These are phyloP conservation scores for Corvus cornix DNA, from an alignment of 2,113 vertebrate genomes.

Conservation along the genomic window DNA sequence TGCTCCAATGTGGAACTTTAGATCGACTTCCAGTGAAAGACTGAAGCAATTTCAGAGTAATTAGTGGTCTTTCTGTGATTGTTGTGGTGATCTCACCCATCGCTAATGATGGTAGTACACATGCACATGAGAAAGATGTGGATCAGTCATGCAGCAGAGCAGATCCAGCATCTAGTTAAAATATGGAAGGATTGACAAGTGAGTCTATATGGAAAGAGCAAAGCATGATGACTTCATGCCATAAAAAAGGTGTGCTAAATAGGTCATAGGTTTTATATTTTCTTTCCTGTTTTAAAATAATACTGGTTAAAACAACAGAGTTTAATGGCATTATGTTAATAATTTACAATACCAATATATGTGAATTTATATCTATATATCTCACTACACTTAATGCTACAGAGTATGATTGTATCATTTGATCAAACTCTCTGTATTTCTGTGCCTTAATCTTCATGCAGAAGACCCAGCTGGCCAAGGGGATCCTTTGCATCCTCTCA, in stretches of 20 bases:
- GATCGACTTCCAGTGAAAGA: not conserved
- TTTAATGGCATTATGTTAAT: not conserved
- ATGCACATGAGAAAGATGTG: not conserved
- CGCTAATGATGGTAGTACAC: conserved; percentile 17
- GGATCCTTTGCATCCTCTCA: not conserved
- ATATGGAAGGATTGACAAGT: not conserved
- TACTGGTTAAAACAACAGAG: not conserved
- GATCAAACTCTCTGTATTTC: not conserved
- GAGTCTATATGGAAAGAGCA: not conserved
- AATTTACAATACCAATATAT: not conserved
- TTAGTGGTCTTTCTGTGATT: conserved; percentile 55
- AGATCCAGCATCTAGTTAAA: not conserved
- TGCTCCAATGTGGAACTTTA: conserved; percentile 7
- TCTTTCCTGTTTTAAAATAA: not conserved
- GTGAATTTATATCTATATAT: not conserved
- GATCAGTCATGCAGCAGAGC: not conserved
- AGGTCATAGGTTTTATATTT: not conserved
- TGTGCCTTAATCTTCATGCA: not conserved
- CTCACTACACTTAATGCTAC: not conserved
- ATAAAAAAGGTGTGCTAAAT: not conserved
- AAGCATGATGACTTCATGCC: not conserved
- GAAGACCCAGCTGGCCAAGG: not conserved
- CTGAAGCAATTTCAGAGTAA: conserved; percentile 54
- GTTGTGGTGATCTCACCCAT: not conserved
- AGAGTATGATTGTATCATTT: not conserved